Percentiles rank a stretch among this genome's conserved stretches.
phyloP scores from a whole-genome alignment of 2,888 invertebrate species.

The Chymomyza amoena region DNA sequence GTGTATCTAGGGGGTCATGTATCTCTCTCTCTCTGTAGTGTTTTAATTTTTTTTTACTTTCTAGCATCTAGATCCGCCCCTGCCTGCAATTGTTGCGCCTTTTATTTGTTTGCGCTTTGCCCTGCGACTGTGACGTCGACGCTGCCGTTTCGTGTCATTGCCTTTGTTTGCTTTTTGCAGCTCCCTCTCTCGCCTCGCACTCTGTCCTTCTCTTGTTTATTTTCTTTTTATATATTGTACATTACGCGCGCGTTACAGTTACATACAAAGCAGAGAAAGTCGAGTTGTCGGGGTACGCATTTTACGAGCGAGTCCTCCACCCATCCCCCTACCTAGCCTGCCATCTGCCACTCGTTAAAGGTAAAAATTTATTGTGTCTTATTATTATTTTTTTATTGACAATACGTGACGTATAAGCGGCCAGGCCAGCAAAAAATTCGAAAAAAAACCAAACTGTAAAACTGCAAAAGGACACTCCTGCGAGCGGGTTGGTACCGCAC shows the following conservation, averaged over 20 bases:
- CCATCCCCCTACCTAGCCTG: conserved; percentile 10
- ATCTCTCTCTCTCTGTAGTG: background rate
- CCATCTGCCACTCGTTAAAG: conserved; percentile 59
- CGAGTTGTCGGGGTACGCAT: conserved; percentile 14
- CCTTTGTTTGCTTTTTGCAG: conserved; percentile 69
- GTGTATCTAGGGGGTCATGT: background rate
- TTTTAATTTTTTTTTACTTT: conserved; percentile 13
- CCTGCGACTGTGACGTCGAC: conserved; percentile 27
- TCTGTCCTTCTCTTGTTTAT: conserved; percentile 61
- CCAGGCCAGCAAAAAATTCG: background rate
- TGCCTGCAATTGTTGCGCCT: conserved; percentile 67
- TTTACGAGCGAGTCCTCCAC: conserved; percentile 8
- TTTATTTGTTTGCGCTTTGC: conserved; percentile 73
- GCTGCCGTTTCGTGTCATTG: conserved; percentile 70
- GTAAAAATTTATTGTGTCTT: conserved; percentile 75
- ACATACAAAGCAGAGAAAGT: conserved; percentile 23
- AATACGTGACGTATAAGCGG: conserved; percentile 75
- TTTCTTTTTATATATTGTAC: conserved; percentile 59
- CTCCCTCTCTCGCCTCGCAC: conserved; percentile 2
- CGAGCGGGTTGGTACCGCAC: background rate
- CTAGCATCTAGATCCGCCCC: background rate
- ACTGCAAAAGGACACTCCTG: background rate
- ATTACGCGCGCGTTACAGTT: conserved; percentile 52
- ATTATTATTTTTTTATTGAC: conserved; percentile 77
- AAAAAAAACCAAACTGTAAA: background rate